A percentile compares a stretch with the other conserved stretches of the same genome.
Evolutionary conservation across 2,888 invertebrate species (phyloP).

Genomic region (Stomorhina lunata): DNA sequence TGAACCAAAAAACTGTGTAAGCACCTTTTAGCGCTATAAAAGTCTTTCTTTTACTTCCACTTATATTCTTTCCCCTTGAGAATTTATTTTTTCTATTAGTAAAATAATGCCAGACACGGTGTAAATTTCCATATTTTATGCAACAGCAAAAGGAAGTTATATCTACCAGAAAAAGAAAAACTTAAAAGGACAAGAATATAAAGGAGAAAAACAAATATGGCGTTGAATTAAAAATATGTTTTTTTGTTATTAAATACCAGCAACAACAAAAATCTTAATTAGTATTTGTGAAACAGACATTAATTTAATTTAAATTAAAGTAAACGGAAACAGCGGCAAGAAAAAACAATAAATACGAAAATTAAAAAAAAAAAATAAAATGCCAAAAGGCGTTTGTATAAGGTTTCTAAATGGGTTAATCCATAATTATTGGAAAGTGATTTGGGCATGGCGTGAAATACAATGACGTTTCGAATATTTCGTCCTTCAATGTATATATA

Average conservation of each 20-base stretch:
- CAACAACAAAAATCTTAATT: conserved; percentile 22
- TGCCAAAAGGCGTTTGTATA: no score
- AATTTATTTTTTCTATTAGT: no score
- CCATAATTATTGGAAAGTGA: no score
- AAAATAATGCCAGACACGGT: conserved; percentile 10
- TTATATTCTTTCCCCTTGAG: no score
- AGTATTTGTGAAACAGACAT: conserved; percentile 8
- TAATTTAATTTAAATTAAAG: conserved; percentile 4
- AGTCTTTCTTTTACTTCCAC: no score
- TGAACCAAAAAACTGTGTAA: no score
- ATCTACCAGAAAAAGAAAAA: conserved; percentile 7
- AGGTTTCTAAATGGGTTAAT: no score
- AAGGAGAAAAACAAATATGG: conserved; percentile 42
- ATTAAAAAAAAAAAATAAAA: neutral
- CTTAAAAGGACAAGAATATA: neutral
- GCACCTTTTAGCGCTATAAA: no score
- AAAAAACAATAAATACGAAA: neutral
- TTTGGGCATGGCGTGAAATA: no score
- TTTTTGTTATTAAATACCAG: conserved; percentile 10
- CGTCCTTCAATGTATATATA: no score
- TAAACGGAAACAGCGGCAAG: no score
- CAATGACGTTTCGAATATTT: no score
- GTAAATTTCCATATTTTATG: neutral
- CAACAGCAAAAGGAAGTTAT: neutral
- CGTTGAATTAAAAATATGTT: conserved; percentile 33